Evolutionary conservation across 2,888 invertebrate species (phyloP).

Genomic region (Acheta domesticus): DNA sequence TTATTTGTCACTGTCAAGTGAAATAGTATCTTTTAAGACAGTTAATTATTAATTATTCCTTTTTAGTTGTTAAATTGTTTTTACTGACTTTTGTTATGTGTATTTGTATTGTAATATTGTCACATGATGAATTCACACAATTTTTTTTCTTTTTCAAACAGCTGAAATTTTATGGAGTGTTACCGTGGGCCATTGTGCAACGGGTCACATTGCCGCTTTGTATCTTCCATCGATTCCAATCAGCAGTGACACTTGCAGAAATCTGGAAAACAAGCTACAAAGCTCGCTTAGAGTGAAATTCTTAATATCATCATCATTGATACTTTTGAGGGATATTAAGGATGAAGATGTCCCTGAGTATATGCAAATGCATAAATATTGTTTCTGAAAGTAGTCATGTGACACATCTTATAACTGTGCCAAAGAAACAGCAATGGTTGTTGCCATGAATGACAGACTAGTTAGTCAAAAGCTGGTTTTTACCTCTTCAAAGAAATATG

Average conservation of each 20-base stretch:
- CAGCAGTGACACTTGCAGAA: constrained; percentile 89
- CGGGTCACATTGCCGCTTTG: constrained; percentile 89
- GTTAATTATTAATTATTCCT: no score
- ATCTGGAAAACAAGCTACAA: constrained; percentile 96
- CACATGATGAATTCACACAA: background rate
- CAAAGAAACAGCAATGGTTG: background rate
- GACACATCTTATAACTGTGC: constrained; percentile 18
- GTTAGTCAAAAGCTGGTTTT: background rate
- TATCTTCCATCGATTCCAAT: constrained; percentile 95
- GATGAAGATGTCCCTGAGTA: background rate
- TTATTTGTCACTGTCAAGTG: no score
- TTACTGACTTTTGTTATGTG: no score
- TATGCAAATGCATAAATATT: background rate
- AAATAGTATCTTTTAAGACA: no score
- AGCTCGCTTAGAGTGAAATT: constrained; percentile 75
- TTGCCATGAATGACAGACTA: background rate
- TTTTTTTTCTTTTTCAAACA: constrained; percentile 48
- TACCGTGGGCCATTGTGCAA: constrained; percentile 90
- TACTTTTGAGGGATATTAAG: background rate
- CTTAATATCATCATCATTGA: background rate
- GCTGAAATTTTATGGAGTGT: constrained; percentile 87
- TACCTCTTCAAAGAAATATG: background rate
- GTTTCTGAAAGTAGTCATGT: background rate
- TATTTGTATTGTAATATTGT: background rate
- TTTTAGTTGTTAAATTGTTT: no score